Conservation (phyloP, 2,888 invertebrate genomes). For the Lasioglossum villosulum region DNA sequence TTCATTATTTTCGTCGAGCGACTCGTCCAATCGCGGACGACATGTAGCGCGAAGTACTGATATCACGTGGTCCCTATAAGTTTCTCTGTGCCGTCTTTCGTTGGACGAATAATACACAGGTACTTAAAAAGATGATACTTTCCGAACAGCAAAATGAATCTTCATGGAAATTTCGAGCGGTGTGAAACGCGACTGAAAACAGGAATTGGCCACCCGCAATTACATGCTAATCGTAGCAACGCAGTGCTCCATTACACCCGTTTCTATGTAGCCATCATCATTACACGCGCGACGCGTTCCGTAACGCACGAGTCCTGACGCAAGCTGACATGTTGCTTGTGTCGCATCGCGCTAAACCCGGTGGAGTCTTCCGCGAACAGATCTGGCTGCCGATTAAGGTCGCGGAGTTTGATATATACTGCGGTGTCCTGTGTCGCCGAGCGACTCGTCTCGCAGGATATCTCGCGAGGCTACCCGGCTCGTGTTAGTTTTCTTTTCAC, state of each 20-base stretch:
- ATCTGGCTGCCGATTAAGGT: conserved; percentile 58
- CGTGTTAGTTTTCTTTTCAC: conserved; percentile 50
- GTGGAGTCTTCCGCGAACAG: conserved; percentile 50
- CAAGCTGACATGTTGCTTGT: conserved; percentile 24
- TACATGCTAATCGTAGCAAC: conserved; percentile 10
- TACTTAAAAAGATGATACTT: too few relatives aligned
- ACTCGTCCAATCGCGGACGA: too few relatives aligned
- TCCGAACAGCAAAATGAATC: too few relatives aligned
- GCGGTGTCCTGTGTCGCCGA: conserved; percentile 36
- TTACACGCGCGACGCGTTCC: conserved; percentile 47
- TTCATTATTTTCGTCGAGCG: too few relatives aligned
- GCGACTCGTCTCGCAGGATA: conserved; percentile 25
- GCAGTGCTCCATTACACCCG: background rate
- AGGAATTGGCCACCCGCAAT: background rate
- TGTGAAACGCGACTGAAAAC: background rate
- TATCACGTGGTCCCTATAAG: too few relatives aligned
- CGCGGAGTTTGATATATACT: conserved; percentile 52
- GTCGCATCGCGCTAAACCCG: conserved; percentile 35
- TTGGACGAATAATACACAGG: too few relatives aligned
- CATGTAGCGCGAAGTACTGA: too few relatives aligned
- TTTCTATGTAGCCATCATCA: conserved; percentile 38
- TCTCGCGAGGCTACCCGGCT: conserved; percentile 14
- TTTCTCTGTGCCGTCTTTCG: too few relatives aligned
- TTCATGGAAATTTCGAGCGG: background rate
- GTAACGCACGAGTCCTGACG: conserved; percentile 31